These are phyloP conservation scores for Drosophila kuntzei DNA, from an alignment of 2,888 invertebrate genomes.

Conservation along the genomic window DNA sequence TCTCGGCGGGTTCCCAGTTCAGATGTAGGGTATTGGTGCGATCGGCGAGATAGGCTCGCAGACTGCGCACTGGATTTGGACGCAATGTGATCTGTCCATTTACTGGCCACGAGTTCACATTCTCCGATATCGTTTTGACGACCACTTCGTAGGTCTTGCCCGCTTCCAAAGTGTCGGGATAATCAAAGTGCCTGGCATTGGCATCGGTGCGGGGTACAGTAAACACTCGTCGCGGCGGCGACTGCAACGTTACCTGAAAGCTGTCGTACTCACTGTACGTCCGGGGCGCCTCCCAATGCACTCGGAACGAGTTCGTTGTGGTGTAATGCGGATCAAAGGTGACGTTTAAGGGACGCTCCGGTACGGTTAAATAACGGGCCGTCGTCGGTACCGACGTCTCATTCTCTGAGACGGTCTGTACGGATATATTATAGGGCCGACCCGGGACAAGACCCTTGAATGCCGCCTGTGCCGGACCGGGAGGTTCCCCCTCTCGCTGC, in stretches of 20 bases:
- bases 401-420: slow-evolving; percentile 96
- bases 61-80: slow-evolving; percentile 90
- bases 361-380: slow-evolving; percentile 96
- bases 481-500: slow-evolving; percentile 96
- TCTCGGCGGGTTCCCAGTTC: slow-evolving; percentile 91
- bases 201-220: slow-evolving; percentile 88
- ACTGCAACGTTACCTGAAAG: slow-evolving; percentile 93
- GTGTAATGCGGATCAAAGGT: slow-evolving; percentile 90
- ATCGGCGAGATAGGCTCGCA: slow-evolving; percentile 88
- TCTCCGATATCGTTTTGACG: slow-evolving; percentile 96
- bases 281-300: slow-evolving; percentile 94
- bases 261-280: slow-evolving; percentile 95
- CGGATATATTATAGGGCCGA: slow-evolving; percentile 96
- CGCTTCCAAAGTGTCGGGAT: slow-evolving; percentile 93
- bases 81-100: slow-evolving; percentile 93
- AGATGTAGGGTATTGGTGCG: slow-evolving; percentile 89
- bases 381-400: slow-evolving; percentile 96
- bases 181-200: slow-evolving; percentile 88
- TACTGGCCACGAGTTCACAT: slow-evolving; percentile 97
- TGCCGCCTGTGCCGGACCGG: slow-evolving; percentile 97
- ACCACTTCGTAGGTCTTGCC: slow-evolving; percentile 95
- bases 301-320: slow-evolving; percentile 92
- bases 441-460: slow-evolving; percentile 96
- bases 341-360: slow-evolving; percentile 93
- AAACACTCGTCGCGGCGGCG: slow-evolving; percentile 88